Percentiles rank a stretch among this genome's conserved stretches.
These are phyloP conservation scores for Elymnias hypermnestra DNA, from an alignment of 1,140 invertebrate genomes.

Conservation along the genomic window DNA sequence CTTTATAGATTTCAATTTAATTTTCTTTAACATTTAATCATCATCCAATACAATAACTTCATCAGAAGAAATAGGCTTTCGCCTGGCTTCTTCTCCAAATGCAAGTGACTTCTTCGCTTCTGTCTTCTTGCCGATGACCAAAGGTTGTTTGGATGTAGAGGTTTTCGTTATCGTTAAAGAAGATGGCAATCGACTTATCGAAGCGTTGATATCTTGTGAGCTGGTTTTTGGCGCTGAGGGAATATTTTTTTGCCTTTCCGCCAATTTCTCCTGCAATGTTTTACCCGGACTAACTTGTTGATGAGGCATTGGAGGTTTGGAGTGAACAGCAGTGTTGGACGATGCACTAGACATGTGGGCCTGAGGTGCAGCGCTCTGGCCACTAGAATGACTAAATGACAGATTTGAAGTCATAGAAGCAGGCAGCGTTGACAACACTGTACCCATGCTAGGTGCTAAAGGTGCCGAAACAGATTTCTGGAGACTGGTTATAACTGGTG, in stretches of 20 bases:
- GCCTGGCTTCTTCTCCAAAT: constrained; percentile 42
- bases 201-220: constrained; percentile 59
- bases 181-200: constrained; percentile 64
- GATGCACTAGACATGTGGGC: constrained; percentile 55
- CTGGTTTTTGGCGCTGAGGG: constrained; percentile 38
- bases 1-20: not conserved
- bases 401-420: constrained; percentile 50
- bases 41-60: constrained; percentile 72
- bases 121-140: constrained; percentile 36
- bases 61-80: constrained; percentile 57
- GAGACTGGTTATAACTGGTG: constrained; percentile 33
- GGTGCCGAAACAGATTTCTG: constrained; percentile 40
- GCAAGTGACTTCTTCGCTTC: constrained; percentile 52
- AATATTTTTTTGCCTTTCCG: constrained; percentile 76
- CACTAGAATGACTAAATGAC: constrained; percentile 22
- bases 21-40: constrained; percentile 33
- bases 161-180: constrained; percentile 70
- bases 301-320: constrained; percentile 58
- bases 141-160: constrained; percentile 30
- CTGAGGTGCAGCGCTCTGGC: constrained; percentile 36
- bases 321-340: constrained; percentile 37
- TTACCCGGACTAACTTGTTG: constrained; percentile 75
- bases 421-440: constrained; percentile 49
- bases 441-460: constrained; percentile 50
- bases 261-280: constrained; percentile 79